phyloP scores from a whole-genome alignment of 2,888 invertebrate species.

The Lasioglossum oenotherae region DNA sequence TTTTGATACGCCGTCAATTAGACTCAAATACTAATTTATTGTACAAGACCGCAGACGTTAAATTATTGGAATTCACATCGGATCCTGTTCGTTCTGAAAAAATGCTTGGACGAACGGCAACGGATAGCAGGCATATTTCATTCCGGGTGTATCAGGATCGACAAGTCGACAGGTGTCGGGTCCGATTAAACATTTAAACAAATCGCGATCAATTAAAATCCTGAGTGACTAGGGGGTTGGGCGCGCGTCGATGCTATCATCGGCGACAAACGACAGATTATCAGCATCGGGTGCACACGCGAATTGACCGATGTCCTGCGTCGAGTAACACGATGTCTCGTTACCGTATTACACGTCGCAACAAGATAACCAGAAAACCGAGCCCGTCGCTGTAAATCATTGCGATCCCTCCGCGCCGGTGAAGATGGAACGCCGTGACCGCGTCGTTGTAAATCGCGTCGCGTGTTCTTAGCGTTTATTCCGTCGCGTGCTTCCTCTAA shows the following conservation, averaged over 20 bases:
- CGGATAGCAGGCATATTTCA: background rate
- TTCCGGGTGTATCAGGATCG: background rate
- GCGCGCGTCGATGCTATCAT: conserved; percentile 1
- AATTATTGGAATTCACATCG: too few species aligned
- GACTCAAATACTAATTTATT: background rate
- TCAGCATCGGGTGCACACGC: conserved; percentile 27
- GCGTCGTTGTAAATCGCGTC: conserved; percentile 43
- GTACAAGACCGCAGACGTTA: background rate
- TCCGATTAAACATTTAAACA: conserved; percentile 9
- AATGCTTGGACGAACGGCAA: too few species aligned
- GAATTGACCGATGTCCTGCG: conserved; percentile 52
- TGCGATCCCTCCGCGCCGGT: conserved; percentile 15
- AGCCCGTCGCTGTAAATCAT: conserved; percentile 52
- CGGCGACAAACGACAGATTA: conserved; percentile 35
- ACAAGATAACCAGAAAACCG: conserved; percentile 62
- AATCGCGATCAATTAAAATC: conserved; percentile 35
- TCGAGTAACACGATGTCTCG: conserved; percentile 58
- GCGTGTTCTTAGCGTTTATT: conserved; percentile 43
- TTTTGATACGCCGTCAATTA: background rate
- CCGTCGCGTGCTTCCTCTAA: conserved; percentile 46
- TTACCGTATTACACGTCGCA: conserved; percentile 56
- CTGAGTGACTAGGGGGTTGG: background rate
- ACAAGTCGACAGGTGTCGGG: background rate
- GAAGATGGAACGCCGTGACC: conserved; percentile 33
- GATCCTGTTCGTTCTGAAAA: too few species aligned